phyloP scores from a whole-genome alignment of 2,113 vertebrate genomes.

The Myotis yumanensis region DNA sequence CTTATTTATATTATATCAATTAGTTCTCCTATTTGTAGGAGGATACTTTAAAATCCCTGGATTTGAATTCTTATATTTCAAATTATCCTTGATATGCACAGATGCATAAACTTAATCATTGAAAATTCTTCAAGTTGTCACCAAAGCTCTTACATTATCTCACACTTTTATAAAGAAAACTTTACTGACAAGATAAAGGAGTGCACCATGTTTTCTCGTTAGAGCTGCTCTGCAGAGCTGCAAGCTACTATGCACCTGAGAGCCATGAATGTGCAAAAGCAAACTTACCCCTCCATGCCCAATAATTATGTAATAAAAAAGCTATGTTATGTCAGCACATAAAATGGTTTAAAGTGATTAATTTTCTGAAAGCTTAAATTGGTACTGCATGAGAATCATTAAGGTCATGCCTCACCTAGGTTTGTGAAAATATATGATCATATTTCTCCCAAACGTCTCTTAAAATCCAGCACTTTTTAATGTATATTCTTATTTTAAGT shows the following conservation, averaged over 20 bases:
- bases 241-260: conserved; percentile 36
- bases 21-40: neutral
- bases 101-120: conserved; percentile 34
- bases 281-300: neutral
- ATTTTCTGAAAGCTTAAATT: conserved; percentile 47
- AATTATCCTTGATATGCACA: neutral
- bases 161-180: conserved; percentile 40
- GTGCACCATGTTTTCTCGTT: neutral
- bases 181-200: conserved; percentile 53
- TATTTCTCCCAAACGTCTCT: neutral
- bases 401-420: neutral
- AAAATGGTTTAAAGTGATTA: conserved; percentile 42
- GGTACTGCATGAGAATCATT: neutral
- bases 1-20: neutral
- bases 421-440: neutral
- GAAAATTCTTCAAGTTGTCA: conserved; percentile 12
- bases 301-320: conserved; percentile 52
- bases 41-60: neutral
- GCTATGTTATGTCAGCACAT: conserved; percentile 36
- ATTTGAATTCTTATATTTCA: conserved; percentile 42
- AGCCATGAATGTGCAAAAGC: conserved; percentile 26
- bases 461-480: neutral
- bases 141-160: conserved; percentile 44
- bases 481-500: neutral
- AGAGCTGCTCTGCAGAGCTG: conserved; percentile 8